These are phyloP conservation scores for Spheniscus mendiculus DNA, from an alignment of 2,113 vertebrate species.

Conservation along the genomic window DNA sequence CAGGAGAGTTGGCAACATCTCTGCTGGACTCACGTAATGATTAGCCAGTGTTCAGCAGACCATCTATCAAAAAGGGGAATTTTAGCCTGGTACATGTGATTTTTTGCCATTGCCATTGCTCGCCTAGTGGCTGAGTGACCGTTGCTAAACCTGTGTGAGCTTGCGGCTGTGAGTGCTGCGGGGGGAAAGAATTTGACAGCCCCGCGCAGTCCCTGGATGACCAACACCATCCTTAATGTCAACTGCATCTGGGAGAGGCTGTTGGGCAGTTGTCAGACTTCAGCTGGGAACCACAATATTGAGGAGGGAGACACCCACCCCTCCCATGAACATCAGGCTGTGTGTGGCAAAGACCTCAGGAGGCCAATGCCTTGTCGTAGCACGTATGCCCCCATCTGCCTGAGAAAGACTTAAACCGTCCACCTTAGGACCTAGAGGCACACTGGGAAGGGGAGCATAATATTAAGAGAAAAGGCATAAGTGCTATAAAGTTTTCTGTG, in stretches of 20 bases:
- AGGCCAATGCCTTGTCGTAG: background rate
- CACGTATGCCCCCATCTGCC: background rate
- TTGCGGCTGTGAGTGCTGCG: background rate
- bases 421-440: background rate
- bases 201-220: background rate
- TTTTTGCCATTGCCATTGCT: background rate
- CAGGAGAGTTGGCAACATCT: background rate
- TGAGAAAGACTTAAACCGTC: background rate
- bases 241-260: background rate
- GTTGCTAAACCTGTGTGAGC: background rate
- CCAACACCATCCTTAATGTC: background rate
- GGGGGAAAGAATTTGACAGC: background rate
- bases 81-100: background rate
- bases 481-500: background rate
- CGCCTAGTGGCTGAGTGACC: background rate
- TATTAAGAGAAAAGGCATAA: background rate
- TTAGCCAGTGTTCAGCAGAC: background rate
- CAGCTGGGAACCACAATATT: background rate
- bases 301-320: background rate
- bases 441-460: background rate
- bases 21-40: background rate
- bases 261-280: background rate
- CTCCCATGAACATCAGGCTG: background rate
- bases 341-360: background rate
- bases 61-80: background rate